A percentile compares a stretch with the other conserved stretches of the same genome.
Conservation (phyloP, 2,113 vertebrate species). For the Tyrannus savana region DNA sequence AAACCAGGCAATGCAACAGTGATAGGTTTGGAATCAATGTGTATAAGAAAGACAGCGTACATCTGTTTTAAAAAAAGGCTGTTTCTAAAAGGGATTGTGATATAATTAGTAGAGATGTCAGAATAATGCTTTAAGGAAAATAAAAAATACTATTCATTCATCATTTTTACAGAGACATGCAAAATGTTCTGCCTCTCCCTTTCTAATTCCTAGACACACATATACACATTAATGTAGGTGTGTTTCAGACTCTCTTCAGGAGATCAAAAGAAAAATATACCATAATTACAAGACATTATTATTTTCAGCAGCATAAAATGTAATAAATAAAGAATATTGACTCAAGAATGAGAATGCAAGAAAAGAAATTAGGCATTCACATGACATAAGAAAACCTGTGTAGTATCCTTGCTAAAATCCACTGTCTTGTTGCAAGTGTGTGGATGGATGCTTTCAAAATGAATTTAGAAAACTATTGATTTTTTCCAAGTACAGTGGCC, state of each 20-base stretch:
- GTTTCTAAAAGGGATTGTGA: neutral
- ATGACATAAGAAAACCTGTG: neutral
- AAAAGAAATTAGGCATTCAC: neutral
- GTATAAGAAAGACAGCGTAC: neutral
- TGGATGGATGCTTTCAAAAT: neutral
- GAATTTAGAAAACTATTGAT: neutral
- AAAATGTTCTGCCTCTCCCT: neutral
- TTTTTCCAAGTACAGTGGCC: neutral
- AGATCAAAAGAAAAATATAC: neutral
- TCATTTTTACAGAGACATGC: neutral
- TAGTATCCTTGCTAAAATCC: neutral
- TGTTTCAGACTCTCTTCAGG: neutral
- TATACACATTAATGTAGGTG: fast-evolving
- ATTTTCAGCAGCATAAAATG: neutral
- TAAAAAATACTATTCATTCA: neutral
- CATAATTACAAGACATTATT: neutral
- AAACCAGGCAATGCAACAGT: neutral
- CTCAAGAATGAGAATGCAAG: neutral
- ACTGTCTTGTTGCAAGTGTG: neutral
- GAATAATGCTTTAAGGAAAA: neutral
- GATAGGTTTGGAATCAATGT: neutral
- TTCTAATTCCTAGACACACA: neutral
- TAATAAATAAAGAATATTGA: neutral
- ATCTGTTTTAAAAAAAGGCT: neutral
- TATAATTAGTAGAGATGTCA: neutral